Base-by-base conservation (phyloP, 2,888 invertebrate species). In the Zhuqinia jingwanae region DNA sequence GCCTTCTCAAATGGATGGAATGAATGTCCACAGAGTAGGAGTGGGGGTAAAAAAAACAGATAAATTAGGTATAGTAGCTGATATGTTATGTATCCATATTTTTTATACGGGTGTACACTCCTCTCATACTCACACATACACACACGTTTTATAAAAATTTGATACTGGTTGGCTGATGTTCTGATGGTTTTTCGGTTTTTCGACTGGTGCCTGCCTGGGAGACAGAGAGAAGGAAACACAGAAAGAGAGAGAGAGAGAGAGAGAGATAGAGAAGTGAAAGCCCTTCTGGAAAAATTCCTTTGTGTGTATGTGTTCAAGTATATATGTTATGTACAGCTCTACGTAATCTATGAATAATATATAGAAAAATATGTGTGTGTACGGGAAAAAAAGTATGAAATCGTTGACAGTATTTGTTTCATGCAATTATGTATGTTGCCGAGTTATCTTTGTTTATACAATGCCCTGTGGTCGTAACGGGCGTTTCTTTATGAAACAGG, bases 1-100 rank as follows among this genome's bases (percentile, higher is more conserved):
- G 73, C 73, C 50, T 30, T 56, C 77, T 77, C 76, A 68, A 68
- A n/a, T n/a, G 36, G 36, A 84, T 68, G 76, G 78, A 70, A 79
- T 73, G 60, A 50, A 50, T 50, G 75, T 60, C 22, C 2, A 58
- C 30, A 27, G 36, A 2, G 20, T 20, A 17, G n/a, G n/a, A 73
- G 15, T 17, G 50, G 25, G 50, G 50, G 53, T 53, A 13, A 50
- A 25, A 10, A 58, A 25, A 60, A 25, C 20, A 60, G 22, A 60
- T 25, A 78, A 78, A 27, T 17, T 30, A 70, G 45, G n/a, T 50
- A 50, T 5, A 10, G 15, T 47, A 22, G 70, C 22, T 47, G 42
- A n/a, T 47, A 25, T 47, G 50, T 47, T 47, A 25, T 47, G 50
- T 47, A 25, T 50, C 45, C 50, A 25, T 70, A 6, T 36, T 50